Evolutionary conservation across 35 echinoderm and acorn worm genomes (phyloP).

Genomic region (Eucidaris tribuloides): DNA sequence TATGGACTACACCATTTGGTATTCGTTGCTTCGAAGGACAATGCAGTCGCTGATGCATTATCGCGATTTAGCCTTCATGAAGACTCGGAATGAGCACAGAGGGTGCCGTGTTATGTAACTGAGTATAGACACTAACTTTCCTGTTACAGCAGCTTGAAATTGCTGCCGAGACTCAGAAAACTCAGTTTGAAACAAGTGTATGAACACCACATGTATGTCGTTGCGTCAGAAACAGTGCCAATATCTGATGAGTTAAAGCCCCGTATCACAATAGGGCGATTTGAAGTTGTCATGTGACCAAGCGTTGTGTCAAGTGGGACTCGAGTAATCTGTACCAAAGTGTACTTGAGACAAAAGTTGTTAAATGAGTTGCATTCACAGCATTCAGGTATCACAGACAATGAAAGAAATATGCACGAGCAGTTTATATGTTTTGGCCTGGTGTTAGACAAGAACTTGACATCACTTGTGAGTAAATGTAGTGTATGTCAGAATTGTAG

Average conservation of each 20-base stretch:
- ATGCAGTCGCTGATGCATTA: not conserved
- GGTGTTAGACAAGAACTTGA: no score
- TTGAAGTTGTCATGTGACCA: slow-evolving; percentile 33
- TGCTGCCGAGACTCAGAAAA: slow-evolving; percentile 17
- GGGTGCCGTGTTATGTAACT: slow-evolving; percentile 25
- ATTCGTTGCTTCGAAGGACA: no score
- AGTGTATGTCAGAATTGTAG: not conserved
- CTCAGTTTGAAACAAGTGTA: not conserved
- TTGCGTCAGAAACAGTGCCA: not conserved
- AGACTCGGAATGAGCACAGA: slow-evolving; percentile 31
- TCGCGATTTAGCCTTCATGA: slow-evolving; percentile 26
- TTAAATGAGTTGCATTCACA: slow-evolving; percentile 10
- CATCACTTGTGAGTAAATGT: no score
- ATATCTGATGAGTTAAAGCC: slow-evolving; percentile 12
- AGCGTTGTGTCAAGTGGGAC: slow-evolving; percentile 11
- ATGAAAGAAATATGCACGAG: not conserved
- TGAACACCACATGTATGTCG: not conserved
- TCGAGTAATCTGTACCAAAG: not conserved
- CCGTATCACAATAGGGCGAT: no score
- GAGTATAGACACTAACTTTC: slow-evolving; percentile 31
- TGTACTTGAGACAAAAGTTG: slow-evolving; percentile 1
- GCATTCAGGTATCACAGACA: not conserved
- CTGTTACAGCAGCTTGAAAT: slow-evolving; percentile 29
- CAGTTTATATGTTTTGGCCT: not conserved
- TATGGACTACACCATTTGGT: no score